Percentiles rank a stretch among this genome's conserved stretches.
Conservation (phyloP, 2,888 invertebrate species). For the Callinectes sapidus region DNA sequence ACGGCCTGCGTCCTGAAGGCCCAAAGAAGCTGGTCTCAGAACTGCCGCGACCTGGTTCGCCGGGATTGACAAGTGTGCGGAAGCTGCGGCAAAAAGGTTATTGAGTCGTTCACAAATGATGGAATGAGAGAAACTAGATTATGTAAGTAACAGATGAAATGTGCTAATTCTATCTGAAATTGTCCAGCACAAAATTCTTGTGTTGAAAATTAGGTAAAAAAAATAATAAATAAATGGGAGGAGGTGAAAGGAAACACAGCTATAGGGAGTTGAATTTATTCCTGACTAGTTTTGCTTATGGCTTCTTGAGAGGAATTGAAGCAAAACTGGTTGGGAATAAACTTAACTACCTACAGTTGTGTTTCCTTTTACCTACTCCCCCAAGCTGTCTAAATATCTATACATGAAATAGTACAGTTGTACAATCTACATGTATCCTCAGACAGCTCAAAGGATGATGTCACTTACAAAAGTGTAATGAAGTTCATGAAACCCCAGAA, state of each 20-base stretch:
- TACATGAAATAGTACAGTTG: too few relatives aligned
- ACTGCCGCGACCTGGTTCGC: slow-evolving; percentile 17
- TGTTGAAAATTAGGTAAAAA: neutral
- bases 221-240: too few relatives aligned
- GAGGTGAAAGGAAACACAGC: too few relatives aligned
- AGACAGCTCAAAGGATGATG: neutral
- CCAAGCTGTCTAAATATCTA: too few relatives aligned
- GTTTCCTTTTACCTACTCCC: too few relatives aligned
- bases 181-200: neutral
- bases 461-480: slow-evolving; percentile 49
- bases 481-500: slow-evolving; percentile 56
- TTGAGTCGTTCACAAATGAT: neutral
- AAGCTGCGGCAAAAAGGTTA: slow-evolving; percentile 41
- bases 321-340: too few relatives aligned
- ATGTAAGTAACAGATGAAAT: neutral
- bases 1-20: slow-evolving; percentile 50
- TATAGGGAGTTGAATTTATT: too few relatives aligned
- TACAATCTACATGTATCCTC: neutral
- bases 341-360: too few relatives aligned
- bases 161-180: neutral
- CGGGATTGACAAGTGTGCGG: slow-evolving; percentile 55
- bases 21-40: neutral
- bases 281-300: too few relatives aligned
- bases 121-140: neutral
- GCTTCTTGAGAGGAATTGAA: too few relatives aligned